Evolutionary conservation across 2,113 vertebrate species (phyloP).

Genomic region (Pangasianodon hypophthalmus): DNA sequence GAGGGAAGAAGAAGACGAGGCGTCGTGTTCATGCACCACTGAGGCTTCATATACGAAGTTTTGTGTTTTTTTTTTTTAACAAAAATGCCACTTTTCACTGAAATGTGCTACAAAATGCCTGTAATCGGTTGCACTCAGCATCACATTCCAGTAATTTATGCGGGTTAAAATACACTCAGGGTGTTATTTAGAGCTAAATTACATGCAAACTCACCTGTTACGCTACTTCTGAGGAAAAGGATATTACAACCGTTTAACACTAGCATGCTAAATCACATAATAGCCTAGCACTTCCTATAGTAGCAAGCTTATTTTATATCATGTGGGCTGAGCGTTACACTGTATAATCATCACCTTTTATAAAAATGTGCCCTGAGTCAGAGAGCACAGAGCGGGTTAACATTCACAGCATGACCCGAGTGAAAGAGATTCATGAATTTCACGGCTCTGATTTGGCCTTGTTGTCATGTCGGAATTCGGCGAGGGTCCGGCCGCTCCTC

Average conservation of each 20-base stretch:
- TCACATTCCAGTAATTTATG: conserved; percentile 18
- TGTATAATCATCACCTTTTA: background rate
- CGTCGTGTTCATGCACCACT: background rate
- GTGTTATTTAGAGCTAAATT: conserved; percentile 22
- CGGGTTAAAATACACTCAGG: background rate
- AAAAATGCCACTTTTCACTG: background rate
- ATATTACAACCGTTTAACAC: conserved; percentile 6
- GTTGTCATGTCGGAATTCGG: conserved; percentile 23
- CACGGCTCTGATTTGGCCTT: background rate
- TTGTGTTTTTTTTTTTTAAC: background rate
- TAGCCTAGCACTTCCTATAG: background rate
- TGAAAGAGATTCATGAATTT: background rate
- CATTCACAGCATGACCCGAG: conserved; percentile 12
- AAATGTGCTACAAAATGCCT: conserved; percentile 13
- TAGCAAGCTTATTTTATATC: background rate
- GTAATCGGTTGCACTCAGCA: conserved; percentile 23
- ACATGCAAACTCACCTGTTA: conserved; percentile 16
- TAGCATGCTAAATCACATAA: conserved; percentile 13
- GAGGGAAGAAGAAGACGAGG: background rate
- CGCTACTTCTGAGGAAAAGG: background rate
- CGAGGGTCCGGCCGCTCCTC: conserved; percentile 15
- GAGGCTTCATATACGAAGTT: background rate
- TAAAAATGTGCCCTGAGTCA: background rate
- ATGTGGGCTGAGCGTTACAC: background rate
- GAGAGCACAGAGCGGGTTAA: background rate